Percentiles rank a stretch among this genome's conserved stretches.
Conservation (phyloP, 1,140 invertebrate genomes). For the Drosophila tani region DNA sequence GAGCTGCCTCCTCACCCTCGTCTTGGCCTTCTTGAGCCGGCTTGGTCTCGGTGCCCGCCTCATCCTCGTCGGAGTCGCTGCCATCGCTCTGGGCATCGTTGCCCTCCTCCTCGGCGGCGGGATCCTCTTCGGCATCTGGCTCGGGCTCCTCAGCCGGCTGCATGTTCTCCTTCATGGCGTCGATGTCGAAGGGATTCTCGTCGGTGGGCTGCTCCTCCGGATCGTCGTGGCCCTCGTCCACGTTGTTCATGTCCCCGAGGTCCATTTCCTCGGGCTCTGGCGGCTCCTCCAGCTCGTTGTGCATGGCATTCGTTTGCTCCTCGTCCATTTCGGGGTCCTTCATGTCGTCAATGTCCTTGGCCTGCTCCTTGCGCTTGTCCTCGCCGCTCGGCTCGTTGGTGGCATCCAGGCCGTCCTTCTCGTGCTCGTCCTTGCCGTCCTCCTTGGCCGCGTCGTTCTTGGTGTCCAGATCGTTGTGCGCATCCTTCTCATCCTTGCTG, state of each 20-base stretch:
- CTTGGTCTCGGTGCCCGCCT: slow-evolving; percentile 74
- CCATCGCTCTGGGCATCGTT: slow-evolving; percentile 85
- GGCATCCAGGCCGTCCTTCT: slow-evolving; percentile 85
- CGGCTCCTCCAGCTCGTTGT: slow-evolving; percentile 90
- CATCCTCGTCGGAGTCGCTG: slow-evolving; percentile 78
- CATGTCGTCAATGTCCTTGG: slow-evolving; percentile 85
- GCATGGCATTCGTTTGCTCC: slow-evolving; percentile 94
- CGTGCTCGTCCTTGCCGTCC: slow-evolving; percentile 86
- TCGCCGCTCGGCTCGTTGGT: slow-evolving; percentile 76
- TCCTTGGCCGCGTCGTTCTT: slow-evolving; percentile 86
- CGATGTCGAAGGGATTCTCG: slow-evolving; percentile 94
- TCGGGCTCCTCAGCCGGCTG: slow-evolving; percentile 84
- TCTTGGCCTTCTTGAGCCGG: slow-evolving; percentile 85
- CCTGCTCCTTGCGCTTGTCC: slow-evolving; percentile 79
- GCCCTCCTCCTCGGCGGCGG: slow-evolving; percentile 85
- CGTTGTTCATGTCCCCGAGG: slow-evolving; percentile 93
- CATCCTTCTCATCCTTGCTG: slow-evolving; percentile 89
- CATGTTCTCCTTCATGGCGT: slow-evolving; percentile 89
- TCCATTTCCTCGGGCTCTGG: slow-evolving; percentile 94
- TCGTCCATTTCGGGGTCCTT: slow-evolving; percentile 92
- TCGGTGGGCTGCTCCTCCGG: slow-evolving; percentile 87
- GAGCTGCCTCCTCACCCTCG: slow-evolving; percentile 85
- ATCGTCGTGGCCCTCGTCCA: slow-evolving; percentile 91
- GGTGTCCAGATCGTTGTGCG: slow-evolving; percentile 88
- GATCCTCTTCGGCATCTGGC: slow-evolving; percentile 81